Conservation (phyloP, 2,888 invertebrate genomes). For the Drosophila demipolita region DNA sequence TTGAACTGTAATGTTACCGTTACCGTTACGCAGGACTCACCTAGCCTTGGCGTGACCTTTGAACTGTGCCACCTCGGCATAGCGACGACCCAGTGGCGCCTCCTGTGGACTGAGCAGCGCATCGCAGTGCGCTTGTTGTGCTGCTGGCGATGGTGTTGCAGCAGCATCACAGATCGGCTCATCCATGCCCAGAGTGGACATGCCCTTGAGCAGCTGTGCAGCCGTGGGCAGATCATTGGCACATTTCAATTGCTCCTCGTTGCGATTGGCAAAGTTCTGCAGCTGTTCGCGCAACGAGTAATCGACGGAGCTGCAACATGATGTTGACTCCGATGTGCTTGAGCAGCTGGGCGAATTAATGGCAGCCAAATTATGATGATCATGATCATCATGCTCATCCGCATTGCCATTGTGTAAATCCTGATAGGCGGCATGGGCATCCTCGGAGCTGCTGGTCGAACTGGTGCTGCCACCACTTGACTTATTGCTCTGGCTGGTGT, state of each 20-base stretch:
- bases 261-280: conserved; percentile 82
- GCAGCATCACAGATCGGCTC: conserved; percentile 28
- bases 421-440: conserved; percentile 80
- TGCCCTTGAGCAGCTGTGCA: conserved; percentile 58
- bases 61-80: conserved; percentile 85
- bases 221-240: conserved; percentile 35
- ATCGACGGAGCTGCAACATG: conserved; percentile 83
- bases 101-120: conserved; percentile 84
- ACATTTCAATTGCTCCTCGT: conserved; percentile 49
- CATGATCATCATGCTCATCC: conserved; percentile 32
- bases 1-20: background rate
- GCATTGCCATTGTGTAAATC: conserved; percentile 84
- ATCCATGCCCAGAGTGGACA: conserved; percentile 52
- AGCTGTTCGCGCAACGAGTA: conserved; percentile 84
- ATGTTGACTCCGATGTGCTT: conserved; percentile 67
- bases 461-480: conserved; percentile 49
- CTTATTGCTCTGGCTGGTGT: conserved; percentile 75
- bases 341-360: conserved; percentile 49
- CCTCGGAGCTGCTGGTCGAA: conserved; percentile 58
- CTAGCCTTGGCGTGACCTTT: conserved; percentile 80
- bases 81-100: conserved; percentile 85
- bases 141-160: background rate
- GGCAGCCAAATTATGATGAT: conserved; percentile 32
- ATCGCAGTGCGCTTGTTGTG: conserved; percentile 65
- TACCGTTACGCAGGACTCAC: conserved; percentile 52